Percentiles rank a stretch among this genome's conserved stretches.
phyloP scores from a whole-genome alignment of 2,113 vertebrate genomes.

The Petrocephalus zakoni region DNA sequence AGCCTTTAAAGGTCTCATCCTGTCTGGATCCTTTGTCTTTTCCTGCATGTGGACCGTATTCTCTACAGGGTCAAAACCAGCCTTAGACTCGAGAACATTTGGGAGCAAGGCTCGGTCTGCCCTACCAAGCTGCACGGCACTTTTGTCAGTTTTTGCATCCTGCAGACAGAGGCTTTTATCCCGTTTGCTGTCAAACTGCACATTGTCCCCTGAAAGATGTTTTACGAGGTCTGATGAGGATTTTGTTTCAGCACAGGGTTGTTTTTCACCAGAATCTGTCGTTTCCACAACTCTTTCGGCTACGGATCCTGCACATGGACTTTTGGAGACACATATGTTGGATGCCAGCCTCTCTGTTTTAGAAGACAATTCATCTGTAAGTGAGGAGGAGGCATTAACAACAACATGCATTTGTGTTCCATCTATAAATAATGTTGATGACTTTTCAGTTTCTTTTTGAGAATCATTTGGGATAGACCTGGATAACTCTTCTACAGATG shows the following conservation, averaged over 20 bases:
- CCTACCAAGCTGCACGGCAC: slow-evolving; percentile 15
- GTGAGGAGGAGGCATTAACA: neutral
- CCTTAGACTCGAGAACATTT: slow-evolving; percentile 42
- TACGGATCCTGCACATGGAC: neutral
- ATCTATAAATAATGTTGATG: neutral
- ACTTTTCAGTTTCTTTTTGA: neutral
- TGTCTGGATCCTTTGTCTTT: slow-evolving; percentile 54
- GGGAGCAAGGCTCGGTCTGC: slow-evolving; percentile 31
- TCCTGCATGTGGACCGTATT: slow-evolving; percentile 59
- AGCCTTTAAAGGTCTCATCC: slow-evolving; percentile 47
- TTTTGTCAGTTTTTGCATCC: slow-evolving; percentile 10
- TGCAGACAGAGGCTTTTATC: slow-evolving; percentile 23
- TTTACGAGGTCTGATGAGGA: slow-evolving; percentile 10
- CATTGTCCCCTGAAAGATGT: slow-evolving; percentile 26
- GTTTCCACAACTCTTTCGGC: slow-evolving; percentile 4
- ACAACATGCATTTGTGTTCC: neutral
- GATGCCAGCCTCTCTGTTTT: slow-evolving; percentile 11
- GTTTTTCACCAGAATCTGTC: slow-evolving; percentile 22
- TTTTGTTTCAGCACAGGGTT: slow-evolving; percentile 10
- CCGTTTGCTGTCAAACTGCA: slow-evolving; percentile 17
- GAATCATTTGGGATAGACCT: neutral
- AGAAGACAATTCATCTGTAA: slow-evolving; percentile 6
- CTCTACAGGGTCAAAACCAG: slow-evolving; percentile 64
- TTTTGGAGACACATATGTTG: slow-evolving; percentile 12
- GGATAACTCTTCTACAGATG: neutral